Percentiles rank a stretch among this genome's conserved stretches.
Evolutionary conservation across 2,888 invertebrate genomes (phyloP).

Genomic region (Aelia acuminata): DNA sequence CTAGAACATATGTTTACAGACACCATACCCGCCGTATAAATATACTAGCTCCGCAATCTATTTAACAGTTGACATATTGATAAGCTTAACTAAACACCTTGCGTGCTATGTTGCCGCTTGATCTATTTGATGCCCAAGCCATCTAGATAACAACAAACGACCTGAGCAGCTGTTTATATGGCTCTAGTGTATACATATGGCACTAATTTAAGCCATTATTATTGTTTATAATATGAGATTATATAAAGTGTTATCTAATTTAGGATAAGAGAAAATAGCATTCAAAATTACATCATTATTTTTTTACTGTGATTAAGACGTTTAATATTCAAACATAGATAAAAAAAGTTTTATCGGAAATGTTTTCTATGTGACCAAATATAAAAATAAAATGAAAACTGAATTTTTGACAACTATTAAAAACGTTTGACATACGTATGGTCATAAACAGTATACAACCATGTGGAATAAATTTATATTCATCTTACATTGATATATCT

Average conservation of each 20-base stretch:
- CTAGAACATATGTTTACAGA: not conserved
- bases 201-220: not conserved
- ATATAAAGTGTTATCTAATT: not conserved
- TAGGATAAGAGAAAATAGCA: not conserved
- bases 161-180: not conserved
- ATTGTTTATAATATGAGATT: not conserved
- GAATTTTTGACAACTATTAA: too few species aligned
- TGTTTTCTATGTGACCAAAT: too few species aligned
- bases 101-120: not conserved
- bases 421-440: too few species aligned
- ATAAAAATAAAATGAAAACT: too few species aligned
- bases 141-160: not conserved
- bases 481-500: too few species aligned
- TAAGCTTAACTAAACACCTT: slow-evolving; percentile 41
- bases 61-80: slow-evolving; percentile 21
- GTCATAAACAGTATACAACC: too few species aligned
- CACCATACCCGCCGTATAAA: not conserved
- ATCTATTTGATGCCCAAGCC: slow-evolving; percentile 28
- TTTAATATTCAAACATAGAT: too few species aligned
- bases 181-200: not conserved
- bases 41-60: not conserved
- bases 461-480: too few species aligned
- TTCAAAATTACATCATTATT: not conserved
- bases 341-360: too few species aligned
- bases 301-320: too few species aligned